phyloP scores from a whole-genome alignment of 1,140 invertebrate species.

The Drosophila seguyi region DNA sequence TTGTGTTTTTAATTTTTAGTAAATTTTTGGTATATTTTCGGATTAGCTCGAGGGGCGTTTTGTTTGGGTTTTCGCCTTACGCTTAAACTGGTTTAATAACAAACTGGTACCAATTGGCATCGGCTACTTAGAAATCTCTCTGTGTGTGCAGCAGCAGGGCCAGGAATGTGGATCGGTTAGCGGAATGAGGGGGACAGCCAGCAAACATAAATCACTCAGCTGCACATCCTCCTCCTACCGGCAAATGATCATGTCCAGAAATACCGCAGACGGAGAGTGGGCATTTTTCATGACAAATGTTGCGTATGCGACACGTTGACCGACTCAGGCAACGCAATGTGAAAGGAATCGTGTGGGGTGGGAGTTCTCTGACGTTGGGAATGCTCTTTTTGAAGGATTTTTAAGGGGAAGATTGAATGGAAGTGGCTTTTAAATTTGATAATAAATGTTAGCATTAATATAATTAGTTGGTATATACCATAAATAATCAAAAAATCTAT shows the following conservation, averaged over 20 bases:
- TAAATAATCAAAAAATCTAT: neutral
- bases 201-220: conserved; percentile 49
- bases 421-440: too few species aligned
- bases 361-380: neutral
- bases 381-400: conserved; percentile 17
- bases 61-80: conserved; percentile 52
- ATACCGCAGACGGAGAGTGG: conserved; percentile 9
- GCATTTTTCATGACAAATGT: conserved; percentile 58
- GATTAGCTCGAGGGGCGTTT: conserved; percentile 52
- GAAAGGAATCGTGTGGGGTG: conserved; percentile 24
- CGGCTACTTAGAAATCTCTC: conserved; percentile 31
- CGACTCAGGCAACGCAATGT: conserved; percentile 26
- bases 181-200: neutral
- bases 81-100: conserved; percentile 52
- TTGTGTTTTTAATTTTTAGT: conserved; percentile 23
- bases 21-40: conserved; percentile 37
- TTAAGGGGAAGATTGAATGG: neutral
- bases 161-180: conserved; percentile 21
- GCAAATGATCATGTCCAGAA: conserved; percentile 34
- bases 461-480: too few species aligned
- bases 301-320: conserved; percentile 68
- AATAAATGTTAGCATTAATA: too few species aligned
- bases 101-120: conserved; percentile 69
- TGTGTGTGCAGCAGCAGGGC: conserved; percentile 12
- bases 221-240: conserved; percentile 67